Conservation (phyloP, 2,797 vertebrate species). For the Mus caroli region DNA sequence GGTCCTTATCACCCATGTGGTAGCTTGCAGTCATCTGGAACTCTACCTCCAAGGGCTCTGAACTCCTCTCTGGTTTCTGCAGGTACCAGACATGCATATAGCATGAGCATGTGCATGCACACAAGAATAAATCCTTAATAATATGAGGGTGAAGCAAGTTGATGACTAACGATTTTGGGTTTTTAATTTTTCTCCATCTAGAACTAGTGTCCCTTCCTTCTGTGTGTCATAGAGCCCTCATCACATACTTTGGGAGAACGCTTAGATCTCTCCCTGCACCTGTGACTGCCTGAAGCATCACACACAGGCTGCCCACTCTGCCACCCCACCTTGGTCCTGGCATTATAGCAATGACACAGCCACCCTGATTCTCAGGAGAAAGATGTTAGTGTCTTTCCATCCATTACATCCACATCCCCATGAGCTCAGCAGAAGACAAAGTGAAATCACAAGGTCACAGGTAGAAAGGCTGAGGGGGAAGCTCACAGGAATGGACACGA, state of each 20-base stretch:
- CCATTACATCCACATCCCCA: background rate
- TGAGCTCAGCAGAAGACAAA: background rate
- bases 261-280: fast-evolving
- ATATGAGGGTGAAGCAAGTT: background rate
- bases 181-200: conserved; percentile 37
- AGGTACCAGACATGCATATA: background rate
- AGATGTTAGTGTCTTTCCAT: no score
- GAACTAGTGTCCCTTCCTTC: background rate
- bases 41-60: background rate
- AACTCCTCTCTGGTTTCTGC: background rate
- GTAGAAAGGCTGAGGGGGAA: no score
- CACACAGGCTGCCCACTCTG: background rate
- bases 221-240: background rate
- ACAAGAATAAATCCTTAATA: background rate
- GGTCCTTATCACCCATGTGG: background rate
- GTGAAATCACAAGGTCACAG: background rate
- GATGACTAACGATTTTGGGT: background rate
- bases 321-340: background rate
- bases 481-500: fast-evolving
- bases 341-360: fast-evolving
- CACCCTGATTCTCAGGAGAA: background rate
- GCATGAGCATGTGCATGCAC: no score
- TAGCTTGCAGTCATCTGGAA: background rate
- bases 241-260: background rate
- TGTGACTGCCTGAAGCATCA: background rate